Conservation (phyloP, 2,113 vertebrate species). For the Dicaeum eximium region DNA sequence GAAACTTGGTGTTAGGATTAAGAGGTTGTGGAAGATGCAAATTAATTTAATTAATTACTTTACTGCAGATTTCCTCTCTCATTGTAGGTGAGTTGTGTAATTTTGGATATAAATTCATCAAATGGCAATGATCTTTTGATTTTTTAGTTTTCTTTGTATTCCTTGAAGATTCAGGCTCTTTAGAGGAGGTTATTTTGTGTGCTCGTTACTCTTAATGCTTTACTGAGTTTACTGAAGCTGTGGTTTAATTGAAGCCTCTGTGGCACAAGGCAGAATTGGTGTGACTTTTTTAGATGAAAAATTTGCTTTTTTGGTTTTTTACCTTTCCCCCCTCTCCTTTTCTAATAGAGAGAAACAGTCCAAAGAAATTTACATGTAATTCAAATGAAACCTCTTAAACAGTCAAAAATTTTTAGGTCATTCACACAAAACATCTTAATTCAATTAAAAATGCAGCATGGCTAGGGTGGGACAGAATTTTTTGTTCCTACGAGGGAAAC, state of each 20-base stretch:
- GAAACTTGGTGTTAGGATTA: not conserved
- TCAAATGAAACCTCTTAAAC: not conserved
- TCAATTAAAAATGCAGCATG: not conserved
- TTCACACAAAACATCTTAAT: not conserved
- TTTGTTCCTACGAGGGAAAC: not conserved
- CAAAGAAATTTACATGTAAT: not conserved
- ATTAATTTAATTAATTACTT: not conserved
- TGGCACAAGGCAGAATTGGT: not conserved
- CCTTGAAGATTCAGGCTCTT: not conserved
- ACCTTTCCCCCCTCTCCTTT: fast-evolving
- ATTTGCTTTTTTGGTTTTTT: not conserved
- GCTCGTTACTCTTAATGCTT: not conserved
- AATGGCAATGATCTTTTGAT: fast-evolving
- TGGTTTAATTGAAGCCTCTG: not conserved
- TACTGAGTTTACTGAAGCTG: not conserved
- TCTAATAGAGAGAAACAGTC: not conserved
- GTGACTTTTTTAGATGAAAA: not conserved
- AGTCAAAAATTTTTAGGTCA: too few species aligned
- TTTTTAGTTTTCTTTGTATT: not conserved
- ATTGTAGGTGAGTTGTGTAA: not conserved
- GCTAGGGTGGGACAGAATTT: not conserved
- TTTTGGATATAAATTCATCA: not conserved
- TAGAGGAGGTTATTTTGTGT: not conserved
- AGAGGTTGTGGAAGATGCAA: not conserved
- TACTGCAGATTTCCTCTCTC: not conserved